Evolutionary conservation across 2,888 invertebrate genomes (phyloP), one percentile per base, ranked within the genome.

Genomic region (Amphipyra berbera): DNA sequence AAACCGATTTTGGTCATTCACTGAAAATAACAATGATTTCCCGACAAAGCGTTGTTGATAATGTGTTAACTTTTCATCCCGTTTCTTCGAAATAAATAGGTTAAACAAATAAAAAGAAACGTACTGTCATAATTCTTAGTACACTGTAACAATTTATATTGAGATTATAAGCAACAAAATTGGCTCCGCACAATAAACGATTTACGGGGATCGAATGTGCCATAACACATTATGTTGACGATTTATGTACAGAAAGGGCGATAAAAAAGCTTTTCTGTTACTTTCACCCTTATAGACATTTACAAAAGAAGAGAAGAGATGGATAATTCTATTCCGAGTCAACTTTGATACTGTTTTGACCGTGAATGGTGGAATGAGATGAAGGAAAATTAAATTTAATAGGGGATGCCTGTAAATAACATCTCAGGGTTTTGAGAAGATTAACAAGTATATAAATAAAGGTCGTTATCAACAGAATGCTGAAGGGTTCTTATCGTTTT

Each of bases 171-270:
- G 61, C 65, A 76, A 75, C 70, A 63, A 76, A 82, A 83, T 76
- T 77, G 76, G 66, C 65, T 76, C 70, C 42, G 62, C 60, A 75
- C 68, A 81, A 79, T 83, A 79, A 82, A 78, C 81, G 66, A 80
- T 82, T 84, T 78, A 82, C 63, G 66, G 74, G 59, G 62, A 79
- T 79, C 75, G 68, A 78, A 78, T 72, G 74, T 72, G 71, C 72
- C 75, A 73, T 76, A 76, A 77, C 64, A 65, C 73, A 73, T 77
- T 77, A 76, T 68, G 66, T 78, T 57, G 61, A 57, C 54, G 58
- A 59, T 73, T 76, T 72, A 79, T 78, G 73, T 63, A 66, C 68
- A 60, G 52, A 66, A 66, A 68, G 33, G 60, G 42, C 59, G 50
- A 68, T 67, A 77, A 69, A 78, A 64, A 65, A 42, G 14, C 37